phyloP scores from a whole-genome alignment of 2,888 invertebrate genomes.

The Teleogryllus oceanicus region DNA sequence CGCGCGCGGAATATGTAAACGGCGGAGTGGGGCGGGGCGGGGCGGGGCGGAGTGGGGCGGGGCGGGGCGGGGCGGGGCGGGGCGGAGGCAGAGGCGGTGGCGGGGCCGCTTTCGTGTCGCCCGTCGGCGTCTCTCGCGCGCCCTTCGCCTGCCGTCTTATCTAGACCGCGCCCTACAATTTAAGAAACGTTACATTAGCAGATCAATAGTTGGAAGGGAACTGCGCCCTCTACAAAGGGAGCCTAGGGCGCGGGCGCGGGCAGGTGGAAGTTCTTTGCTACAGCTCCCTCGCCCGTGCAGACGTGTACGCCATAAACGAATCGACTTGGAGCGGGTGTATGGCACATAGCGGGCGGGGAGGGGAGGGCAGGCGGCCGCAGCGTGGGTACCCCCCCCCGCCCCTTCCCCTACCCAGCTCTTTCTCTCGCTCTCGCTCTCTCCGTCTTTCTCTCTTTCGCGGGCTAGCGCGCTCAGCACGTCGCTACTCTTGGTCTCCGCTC shows the following conservation, averaged over 20 bases:
- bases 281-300: neutral
- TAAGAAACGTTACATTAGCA: slow-evolving; percentile 18
- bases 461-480: neutral
- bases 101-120: no score
- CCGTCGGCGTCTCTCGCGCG: neutral
- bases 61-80: no score
- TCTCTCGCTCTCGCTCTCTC: neutral
- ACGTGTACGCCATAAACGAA: slow-evolving; percentile 18
- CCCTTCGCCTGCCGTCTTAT: neutral
- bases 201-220: slow-evolving; percentile 1
- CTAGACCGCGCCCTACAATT: slow-evolving; percentile 18
- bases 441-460: neutral
- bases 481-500: neutral
- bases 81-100: no score
- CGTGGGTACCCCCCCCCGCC: no score
- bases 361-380: no score
- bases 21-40: no score
- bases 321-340: neutral
- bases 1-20: no score
- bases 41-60: no score
- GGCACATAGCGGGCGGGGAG: neutral
- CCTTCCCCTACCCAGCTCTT: neutral
- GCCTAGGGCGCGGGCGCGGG: neutral
- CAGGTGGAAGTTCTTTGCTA: no score
- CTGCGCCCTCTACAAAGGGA: neutral